These are phyloP conservation scores for Haplochromis burtoni DNA, from an alignment of 2,113 vertebrate species.

Conservation along the genomic window DNA sequence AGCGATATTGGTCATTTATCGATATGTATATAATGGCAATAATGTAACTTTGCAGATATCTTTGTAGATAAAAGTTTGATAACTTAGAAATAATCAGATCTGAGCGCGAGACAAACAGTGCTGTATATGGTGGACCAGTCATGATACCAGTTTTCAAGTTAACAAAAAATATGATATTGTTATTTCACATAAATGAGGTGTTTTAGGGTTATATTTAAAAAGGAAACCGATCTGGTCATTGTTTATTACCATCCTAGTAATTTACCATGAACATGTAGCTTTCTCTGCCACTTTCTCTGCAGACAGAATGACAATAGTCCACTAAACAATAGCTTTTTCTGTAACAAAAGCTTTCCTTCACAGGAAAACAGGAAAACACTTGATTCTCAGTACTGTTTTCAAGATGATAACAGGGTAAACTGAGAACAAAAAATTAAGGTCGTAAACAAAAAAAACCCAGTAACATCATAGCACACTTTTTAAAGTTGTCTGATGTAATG, in stretches of 20 bases:
- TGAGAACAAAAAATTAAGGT: background rate
- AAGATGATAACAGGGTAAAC: background rate
- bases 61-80: background rate
- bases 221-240: background rate
- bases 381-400: background rate
- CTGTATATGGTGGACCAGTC: background rate
- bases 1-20: background rate
- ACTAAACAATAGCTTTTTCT: background rate
- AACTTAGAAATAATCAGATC: background rate
- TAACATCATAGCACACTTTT: background rate
- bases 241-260: background rate
- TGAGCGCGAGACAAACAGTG: background rate
- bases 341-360: background rate
- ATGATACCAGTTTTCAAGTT: background rate
- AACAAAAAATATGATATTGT: background rate
- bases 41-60: fast-evolving
- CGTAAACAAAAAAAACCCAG: background rate
- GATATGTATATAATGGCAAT: background rate
- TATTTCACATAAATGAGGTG: background rate
- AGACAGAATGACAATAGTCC: background rate
- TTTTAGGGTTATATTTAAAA: background rate
- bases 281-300: background rate
- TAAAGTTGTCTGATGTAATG: background rate
- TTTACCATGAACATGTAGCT: background rate
- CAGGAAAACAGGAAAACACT: background rate